Evolutionary conservation across 2,888 invertebrate genomes (phyloP), one percentile per base, ranked within the genome.

Genomic region (Polymixis lichenea): DNA sequence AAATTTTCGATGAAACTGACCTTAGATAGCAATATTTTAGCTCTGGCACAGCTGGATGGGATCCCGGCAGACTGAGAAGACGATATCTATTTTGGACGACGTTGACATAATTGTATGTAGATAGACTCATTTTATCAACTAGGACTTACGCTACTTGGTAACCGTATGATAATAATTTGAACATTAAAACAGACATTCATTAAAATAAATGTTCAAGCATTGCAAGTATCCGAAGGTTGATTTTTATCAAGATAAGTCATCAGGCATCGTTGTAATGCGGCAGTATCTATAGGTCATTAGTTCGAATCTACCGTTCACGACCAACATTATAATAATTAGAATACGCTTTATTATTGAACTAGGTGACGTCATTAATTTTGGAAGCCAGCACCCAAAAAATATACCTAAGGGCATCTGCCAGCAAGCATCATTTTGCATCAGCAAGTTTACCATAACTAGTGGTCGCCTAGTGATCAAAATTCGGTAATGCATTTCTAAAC

Each of bases 231-330:
- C 65, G 89, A 91, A 91, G 91, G 90, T 89, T 86, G 87, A 86
- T 88, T 82, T 76, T 84, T 89, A 91, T 90, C 90, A 51, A 76
- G 78, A 84, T 86, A 88, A 89, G 80, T 83, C 87, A 87, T 89
- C 84, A 75, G 75, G 80, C 83, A 86, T 90, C 86, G 85, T 78
- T 88, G 87, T 89, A 90, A 91, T 91, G 91, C 91, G 91, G 91
- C 85, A 91, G 90, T 90, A 85, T 79, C 82, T 71, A 88, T 89
- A 88, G 87, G 87, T 89, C 87, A 86, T 87, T 88, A 84, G 81
- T 88, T 87, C 76, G 76, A 78, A 86, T 88, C 70, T 83, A 84
- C 66, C 84, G 72, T 87, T 81, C 86, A 86, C 82, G 85, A 85
- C 75, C 70, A 74, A 78, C 68, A 73, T 68, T 71, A 81, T 60